Percentiles rank a stretch among this genome's conserved stretches.
These are phyloP conservation scores for Heliconius nattereri DNA, from an alignment of 1,140 invertebrate genomes.

Conservation along the genomic window DNA sequence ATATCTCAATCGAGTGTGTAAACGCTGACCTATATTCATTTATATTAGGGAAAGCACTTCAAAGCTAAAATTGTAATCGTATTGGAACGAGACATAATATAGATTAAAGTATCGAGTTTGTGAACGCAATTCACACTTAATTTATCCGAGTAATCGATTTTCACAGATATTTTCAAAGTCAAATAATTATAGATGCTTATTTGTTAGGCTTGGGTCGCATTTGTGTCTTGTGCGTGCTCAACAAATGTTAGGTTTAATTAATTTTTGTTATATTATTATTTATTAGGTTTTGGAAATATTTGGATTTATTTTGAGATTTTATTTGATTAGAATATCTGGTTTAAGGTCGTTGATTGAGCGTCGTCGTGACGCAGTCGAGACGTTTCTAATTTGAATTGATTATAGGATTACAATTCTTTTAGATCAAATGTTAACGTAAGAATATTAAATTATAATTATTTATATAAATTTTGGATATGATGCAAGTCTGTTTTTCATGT, in stretches of 20 bases:
- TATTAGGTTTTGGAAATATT: background rate
- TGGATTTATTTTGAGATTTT: background rate
- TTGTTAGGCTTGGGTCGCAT: background rate
- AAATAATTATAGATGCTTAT: background rate
- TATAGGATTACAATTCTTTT: background rate
- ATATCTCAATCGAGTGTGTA: conserved; percentile 31
- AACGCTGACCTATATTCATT: conserved; percentile 35
- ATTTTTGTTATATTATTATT: background rate
- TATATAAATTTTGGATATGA: background rate
- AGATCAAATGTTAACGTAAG: too few relatives aligned
- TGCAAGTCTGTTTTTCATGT: background rate
- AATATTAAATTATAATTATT: background rate
- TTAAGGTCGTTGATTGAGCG: background rate
- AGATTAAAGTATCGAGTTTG: conserved; percentile 8
- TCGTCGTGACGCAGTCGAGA: background rate
- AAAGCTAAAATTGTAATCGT: conserved; percentile 23
- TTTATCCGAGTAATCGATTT: conserved; percentile 20
- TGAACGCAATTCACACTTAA: conserved; percentile 15
- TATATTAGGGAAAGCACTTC: conserved; percentile 28
- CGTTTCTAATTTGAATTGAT: background rate
- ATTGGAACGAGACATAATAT: conserved; percentile 19
- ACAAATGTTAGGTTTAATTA: background rate
- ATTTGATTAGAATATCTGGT: background rate
- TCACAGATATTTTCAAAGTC: background rate
- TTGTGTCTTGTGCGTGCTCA: background rate